Conservation (phyloP, 2,888 invertebrate genomes). For the Macrosiphum euphorbiae region DNA sequence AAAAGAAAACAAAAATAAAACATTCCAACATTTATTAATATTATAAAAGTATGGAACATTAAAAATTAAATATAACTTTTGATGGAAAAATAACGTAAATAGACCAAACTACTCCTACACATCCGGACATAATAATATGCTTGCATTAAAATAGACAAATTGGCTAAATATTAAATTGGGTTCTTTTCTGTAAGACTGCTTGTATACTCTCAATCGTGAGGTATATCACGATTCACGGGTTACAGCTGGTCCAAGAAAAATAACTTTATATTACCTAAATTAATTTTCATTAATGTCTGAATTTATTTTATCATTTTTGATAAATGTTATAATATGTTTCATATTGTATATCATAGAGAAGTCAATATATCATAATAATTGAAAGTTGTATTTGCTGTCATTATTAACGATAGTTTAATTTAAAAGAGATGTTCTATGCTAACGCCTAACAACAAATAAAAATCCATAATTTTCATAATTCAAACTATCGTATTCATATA, state of each 20-base stretch:
- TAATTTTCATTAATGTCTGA: neutral
- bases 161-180: neutral
- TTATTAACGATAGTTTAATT: neutral
- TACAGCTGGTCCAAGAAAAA: neutral
- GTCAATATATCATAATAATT: neutral
- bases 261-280: neutral
- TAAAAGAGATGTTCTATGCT: neutral
- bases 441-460: neutral
- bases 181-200: neutral
- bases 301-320: neutral
- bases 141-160: neutral
- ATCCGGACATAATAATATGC: neutral
- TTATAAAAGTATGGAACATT: neutral
- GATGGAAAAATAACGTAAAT: neutral
- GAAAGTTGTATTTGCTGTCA: neutral
- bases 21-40: neutral
- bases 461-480: neutral
- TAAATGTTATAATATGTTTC: neutral
- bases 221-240: neutral
- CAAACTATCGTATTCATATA: neutral
- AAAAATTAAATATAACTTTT: neutral
- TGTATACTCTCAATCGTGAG: neutral
- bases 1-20: too few relatives aligned
- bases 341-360: neutral
- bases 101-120: neutral